Base-by-base conservation (phyloP, 2,888 invertebrate genomes). In the Dynastes tityus region DNA sequence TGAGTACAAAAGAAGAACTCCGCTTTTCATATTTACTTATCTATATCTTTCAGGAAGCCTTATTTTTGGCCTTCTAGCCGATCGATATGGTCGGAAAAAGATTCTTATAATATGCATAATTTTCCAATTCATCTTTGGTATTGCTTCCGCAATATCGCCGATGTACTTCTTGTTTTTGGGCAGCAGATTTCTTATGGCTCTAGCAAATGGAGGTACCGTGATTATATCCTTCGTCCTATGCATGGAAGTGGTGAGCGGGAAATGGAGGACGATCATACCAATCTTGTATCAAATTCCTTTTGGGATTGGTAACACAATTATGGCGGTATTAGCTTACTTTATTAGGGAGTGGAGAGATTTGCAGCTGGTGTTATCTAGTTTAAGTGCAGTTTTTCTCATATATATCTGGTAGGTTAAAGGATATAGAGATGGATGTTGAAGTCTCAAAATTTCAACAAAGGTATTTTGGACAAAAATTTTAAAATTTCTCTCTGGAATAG, bases 221-320 rank as follows among this genome's bases (percentile, higher is more conserved):
- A 91, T 93, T 22, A 91, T 92, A 82, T 92, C 93, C 0, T 93
- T 94, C 84, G 93, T 94, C 1, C 87, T 94, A 82, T 92, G 92
- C 86, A 91, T 92, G 90, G 92, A 92, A 89, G 90, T 91, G 37
- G 92, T 93, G 37, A 91, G 92, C 76, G 92, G 92, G 55, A 90
- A 90, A 86, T 93, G 91, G 90, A 89, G 93, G 51, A 91, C 91
- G 3, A 89, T 90, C 74, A 89, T 93, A 75, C 92, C 93, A 11
- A 90, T 93, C 58, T 81, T 93, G n/a, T 92, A 92, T 82, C 93
- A 93, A 86, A 87, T 92, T 68, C 92, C 93, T 2, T 93, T 92
- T 85, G 92, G 92, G 22, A 84, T 93, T 65, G 93, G 92, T 0
- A 91, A 90, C 81, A 88, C 91, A 3, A 83, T 91, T 16, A 91